These are phyloP conservation scores for Nomada hirtipes DNA, from an alignment of 2,888 invertebrate genomes.

Conservation along the genomic window DNA sequence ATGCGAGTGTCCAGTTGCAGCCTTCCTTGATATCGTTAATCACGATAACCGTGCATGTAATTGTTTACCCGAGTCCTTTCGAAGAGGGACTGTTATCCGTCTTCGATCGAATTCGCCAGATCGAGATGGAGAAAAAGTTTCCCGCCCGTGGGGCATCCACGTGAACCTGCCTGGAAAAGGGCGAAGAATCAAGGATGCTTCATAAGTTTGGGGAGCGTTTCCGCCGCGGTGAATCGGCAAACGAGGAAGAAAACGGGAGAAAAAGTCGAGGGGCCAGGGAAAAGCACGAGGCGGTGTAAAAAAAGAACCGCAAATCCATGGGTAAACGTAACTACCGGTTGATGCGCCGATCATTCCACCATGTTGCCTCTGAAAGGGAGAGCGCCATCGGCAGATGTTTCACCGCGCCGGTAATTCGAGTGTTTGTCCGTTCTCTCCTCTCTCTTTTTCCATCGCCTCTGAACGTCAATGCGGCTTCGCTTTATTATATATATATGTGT, in stretches of 20 bases:
- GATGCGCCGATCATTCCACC: slow-evolving; percentile 84
- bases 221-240: slow-evolving; percentile 40
- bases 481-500: neutral
- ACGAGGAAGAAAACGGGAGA: slow-evolving; percentile 32
- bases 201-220: slow-evolving; percentile 19
- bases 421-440: slow-evolving; percentile 68
- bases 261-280: slow-evolving; percentile 49
- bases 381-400: slow-evolving; percentile 80
- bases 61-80: no score
- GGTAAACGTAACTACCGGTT: slow-evolving; percentile 82
- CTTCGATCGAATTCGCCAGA: neutral
- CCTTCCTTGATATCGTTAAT: no score
- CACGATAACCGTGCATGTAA: no score
- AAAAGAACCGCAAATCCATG: slow-evolving; percentile 84
- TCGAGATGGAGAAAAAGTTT: neutral
- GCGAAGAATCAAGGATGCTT: slow-evolving; percentile 50
- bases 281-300: slow-evolving; percentile 56
- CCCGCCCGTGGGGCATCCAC: slow-evolving; percentile 3
- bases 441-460: slow-evolving; percentile 10
- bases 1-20: no score
- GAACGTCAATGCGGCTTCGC: slow-evolving; percentile 22
- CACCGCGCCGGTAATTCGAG: slow-evolving; percentile 74
- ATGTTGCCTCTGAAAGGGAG: slow-evolving; percentile 82
- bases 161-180: slow-evolving; percentile 47
- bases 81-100: no score